Evolutionary conservation across 2,113 vertebrate genomes (phyloP).

Genomic region (Clinocottus analis): DNA sequence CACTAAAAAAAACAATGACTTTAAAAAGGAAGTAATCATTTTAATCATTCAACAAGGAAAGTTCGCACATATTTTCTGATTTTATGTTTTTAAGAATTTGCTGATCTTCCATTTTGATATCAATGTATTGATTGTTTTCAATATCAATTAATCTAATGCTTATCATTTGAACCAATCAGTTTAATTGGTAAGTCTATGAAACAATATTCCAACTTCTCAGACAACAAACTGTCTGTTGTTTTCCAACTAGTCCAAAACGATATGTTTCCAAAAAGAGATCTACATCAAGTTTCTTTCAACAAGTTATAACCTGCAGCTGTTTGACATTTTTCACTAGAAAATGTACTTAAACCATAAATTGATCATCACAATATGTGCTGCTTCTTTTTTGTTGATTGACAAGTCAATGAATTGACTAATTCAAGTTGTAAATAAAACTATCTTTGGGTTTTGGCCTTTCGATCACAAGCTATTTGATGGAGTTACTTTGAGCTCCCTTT

Average conservation of each 20-base stretch:
- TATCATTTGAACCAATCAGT: background rate
- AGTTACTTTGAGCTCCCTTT: background rate
- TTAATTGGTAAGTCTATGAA: background rate
- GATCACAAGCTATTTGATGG: background rate
- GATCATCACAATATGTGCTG: background rate
- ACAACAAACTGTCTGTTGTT: background rate
- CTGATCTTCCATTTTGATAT: background rate
- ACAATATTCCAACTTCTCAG: background rate
- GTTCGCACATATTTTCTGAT: background rate
- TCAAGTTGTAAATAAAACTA: background rate
- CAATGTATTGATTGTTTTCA: background rate
- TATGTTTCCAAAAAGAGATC: too few species aligned
- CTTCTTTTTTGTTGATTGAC: background rate
- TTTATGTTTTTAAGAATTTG: background rate
- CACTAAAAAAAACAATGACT: too few species aligned
- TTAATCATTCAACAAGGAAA: background rate
- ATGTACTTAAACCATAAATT: background rate
- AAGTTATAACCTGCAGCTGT: background rate
- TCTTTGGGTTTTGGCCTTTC: background rate
- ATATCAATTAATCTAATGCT: background rate
- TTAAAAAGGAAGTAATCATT: too few species aligned
- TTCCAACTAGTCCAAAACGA: background rate
- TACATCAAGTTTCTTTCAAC: background rate
- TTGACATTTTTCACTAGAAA: background rate
- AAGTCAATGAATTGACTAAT: background rate